Conservation (phyloP, 2,888 invertebrate genomes). For the Acrocera orbiculus region DNA sequence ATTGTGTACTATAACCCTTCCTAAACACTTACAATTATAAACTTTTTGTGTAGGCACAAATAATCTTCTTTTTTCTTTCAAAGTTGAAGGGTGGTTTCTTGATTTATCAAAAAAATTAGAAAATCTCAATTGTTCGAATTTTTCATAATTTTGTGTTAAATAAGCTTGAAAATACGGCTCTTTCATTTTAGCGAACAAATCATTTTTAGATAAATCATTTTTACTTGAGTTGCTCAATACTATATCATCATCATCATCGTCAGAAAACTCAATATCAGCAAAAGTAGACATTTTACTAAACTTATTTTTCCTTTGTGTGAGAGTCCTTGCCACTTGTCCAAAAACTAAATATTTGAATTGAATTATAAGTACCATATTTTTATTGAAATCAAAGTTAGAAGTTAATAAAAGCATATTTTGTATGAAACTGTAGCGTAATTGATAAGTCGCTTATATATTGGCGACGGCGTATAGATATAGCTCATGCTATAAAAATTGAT, state of each 20-base stretch:
- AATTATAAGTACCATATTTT: neutral
- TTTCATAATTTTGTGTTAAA: neutral
- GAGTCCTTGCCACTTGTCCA: neutral
- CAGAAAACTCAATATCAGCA: conserved; percentile 22
- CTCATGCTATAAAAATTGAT: too few relatives aligned
- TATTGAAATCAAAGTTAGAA: neutral
- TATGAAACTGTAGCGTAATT: neutral
- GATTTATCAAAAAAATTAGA: neutral
- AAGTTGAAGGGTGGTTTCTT: neutral
- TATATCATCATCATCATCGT: conserved; percentile 20
- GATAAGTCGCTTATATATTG: neutral
- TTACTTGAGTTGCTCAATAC: too few relatives aligned
- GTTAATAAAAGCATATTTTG: neutral
- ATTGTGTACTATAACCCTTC: too few relatives aligned
- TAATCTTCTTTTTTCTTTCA: neutral
- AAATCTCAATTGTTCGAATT: neutral
- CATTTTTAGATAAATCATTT: too few relatives aligned
- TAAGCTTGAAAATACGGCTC: too few relatives aligned
- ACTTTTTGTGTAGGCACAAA: conserved; percentile 14
- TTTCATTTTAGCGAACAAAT: neutral
- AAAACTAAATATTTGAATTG: neutral
- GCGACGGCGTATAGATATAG: neutral
- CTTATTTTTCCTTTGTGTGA: neutral
- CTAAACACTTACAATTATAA: too few relatives aligned
- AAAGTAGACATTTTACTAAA: neutral